Conservation (phyloP, 2,113 vertebrate genomes). For the Ctenodactylus gundi region DNA sequence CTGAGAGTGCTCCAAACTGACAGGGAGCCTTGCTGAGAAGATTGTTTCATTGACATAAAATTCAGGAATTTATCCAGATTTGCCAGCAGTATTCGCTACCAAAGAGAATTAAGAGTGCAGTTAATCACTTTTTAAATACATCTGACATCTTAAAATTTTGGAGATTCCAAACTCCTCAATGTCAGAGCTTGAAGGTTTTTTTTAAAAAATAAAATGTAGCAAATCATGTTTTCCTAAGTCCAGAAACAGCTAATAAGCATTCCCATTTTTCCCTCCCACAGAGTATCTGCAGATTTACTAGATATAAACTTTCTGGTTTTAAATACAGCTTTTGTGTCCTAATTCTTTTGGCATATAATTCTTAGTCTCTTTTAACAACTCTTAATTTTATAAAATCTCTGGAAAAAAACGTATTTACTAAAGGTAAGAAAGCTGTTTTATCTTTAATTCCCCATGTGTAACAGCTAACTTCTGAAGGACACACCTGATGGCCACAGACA, state of each 20-base stretch:
- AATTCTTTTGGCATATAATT: slow-evolving; percentile 23
- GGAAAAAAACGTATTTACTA: neutral
- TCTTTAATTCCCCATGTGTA: slow-evolving; percentile 18
- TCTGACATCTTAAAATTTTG: neutral
- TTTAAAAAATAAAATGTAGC: slow-evolving; percentile 37
- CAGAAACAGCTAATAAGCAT: neutral
- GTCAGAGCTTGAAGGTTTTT: neutral
- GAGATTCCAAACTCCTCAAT: slow-evolving; percentile 4
- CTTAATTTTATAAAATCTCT: slow-evolving; percentile 18
- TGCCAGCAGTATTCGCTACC: neutral
- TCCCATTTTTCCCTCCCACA: neutral
- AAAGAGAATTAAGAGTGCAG: slow-evolving; percentile 14
- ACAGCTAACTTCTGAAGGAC: slow-evolving; percentile 12
- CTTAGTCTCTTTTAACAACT: slow-evolving; percentile 27
- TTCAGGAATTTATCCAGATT: neutral
- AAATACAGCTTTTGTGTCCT: neutral
- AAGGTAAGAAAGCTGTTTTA: slow-evolving; percentile 29
- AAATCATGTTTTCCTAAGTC: neutral
- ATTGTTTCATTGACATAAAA: neutral
- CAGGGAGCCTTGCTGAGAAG: neutral
- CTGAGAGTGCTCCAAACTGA: neutral
- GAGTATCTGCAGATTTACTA: slow-evolving; percentile 7
- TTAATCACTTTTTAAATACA: slow-evolving; percentile 30
- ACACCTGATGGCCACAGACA: neutral
- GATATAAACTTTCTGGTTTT: slow-evolving; percentile 34